phyloP scores from a whole-genome alignment of 2,113 vertebrate genomes.

The Hypomesus transpacificus region DNA sequence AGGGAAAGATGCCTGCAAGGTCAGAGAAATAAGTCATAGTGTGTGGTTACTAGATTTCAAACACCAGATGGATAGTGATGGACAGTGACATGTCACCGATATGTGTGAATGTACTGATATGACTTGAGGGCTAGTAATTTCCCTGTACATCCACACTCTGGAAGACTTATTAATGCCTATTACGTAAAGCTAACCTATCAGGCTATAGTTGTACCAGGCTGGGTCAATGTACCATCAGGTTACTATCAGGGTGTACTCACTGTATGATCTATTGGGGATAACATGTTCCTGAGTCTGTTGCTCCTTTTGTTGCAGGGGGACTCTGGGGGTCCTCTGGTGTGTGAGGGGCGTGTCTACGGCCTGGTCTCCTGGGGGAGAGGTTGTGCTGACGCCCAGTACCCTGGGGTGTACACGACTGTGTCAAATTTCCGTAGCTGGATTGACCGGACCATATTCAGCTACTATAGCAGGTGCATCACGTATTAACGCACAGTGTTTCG shows the following conservation, averaged over 20 bases:
- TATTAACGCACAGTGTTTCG: conserved; percentile 27
- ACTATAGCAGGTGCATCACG: conserved; percentile 60
- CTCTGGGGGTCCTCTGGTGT: conserved; percentile 79
- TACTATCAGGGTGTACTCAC: neutral
- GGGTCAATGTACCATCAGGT: no score
- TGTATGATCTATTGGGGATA: neutral
- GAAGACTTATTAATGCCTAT: no score
- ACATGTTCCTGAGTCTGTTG: neutral
- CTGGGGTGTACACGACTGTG: conserved; percentile 78
- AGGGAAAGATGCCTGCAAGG: conserved; percentile 78
- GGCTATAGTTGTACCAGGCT: no score
- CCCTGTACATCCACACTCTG: no score
- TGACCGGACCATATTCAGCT: conserved; percentile 69
- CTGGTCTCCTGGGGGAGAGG: conserved; percentile 80
- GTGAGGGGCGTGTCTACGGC: conserved; percentile 75
- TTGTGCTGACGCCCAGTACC: conserved; percentile 71
- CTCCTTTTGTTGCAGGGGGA: conserved; percentile 66
- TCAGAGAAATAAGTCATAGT: conserved; percentile 23
- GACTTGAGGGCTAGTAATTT: no score
- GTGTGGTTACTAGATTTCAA: neutral
- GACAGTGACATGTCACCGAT: no score
- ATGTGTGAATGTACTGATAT: no score
- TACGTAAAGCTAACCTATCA: no score
- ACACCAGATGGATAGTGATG: neutral
- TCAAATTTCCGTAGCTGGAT: conserved; percentile 78